A percentile compares a stretch with the other conserved stretches of the same genome.
phyloP scores from a whole-genome alignment of 2,888 invertebrate genomes.

The Acleris cristana region DNA sequence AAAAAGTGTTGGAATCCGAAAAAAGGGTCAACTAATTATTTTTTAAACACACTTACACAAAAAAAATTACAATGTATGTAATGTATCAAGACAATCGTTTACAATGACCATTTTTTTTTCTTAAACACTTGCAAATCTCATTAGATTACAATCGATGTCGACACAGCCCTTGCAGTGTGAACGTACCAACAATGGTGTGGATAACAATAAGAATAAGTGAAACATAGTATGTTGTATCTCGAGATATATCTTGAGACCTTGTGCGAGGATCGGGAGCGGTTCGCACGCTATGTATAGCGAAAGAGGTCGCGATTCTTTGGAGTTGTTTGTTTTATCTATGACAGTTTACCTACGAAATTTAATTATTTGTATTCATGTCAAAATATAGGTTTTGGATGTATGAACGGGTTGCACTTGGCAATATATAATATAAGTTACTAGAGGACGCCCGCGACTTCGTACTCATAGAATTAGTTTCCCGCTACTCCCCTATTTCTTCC shows the following conservation, averaged over 20 bases:
- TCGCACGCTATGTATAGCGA: conserved; percentile 61
- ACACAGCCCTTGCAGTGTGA: conserved; percentile 69
- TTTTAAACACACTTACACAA: background rate
- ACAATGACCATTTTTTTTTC: conserved; percentile 41
- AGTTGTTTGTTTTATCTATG: background rate
- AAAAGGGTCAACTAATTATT: too few species aligned
- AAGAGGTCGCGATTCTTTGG: conserved; percentile 46
- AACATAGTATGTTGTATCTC: conserved; percentile 45
- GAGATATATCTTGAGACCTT: conserved; percentile 51
- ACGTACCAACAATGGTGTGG: conserved; percentile 60
- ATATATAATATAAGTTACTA: too few species aligned
- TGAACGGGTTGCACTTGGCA: too few species aligned
- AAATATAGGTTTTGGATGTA: too few species aligned
- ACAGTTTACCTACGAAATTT: background rate
- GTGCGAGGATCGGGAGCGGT: conserved; percentile 52
- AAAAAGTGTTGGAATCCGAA: too few species aligned
- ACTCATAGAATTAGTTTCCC: too few species aligned
- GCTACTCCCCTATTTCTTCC: too few species aligned
- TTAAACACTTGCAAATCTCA: conserved; percentile 52
- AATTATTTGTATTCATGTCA: too few species aligned
- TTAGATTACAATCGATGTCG: conserved; percentile 67
- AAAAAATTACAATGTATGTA: background rate
- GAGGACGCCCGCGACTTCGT: too few species aligned
- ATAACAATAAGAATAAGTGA: conserved; percentile 58
- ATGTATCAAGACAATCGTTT: conserved; percentile 16